Evolutionary conservation across 2,113 vertebrate genomes (phyloP).

Genomic region (Steatornis caripensis): DNA sequence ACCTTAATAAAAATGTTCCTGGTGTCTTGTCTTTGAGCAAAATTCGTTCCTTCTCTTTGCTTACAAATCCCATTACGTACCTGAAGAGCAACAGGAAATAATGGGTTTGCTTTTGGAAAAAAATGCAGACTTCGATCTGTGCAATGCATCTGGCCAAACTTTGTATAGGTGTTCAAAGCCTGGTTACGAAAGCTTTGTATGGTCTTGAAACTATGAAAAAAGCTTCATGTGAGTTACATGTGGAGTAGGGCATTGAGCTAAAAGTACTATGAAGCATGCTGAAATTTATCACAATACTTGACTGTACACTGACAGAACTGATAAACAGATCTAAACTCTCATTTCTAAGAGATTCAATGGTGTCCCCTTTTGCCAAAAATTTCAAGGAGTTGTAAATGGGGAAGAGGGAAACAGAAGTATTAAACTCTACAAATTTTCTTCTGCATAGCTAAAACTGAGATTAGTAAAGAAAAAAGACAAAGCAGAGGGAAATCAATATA

Average conservation of each 20-base stretch:
- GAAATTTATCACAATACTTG: background rate
- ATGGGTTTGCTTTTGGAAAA: background rate
- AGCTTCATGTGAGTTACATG: background rate
- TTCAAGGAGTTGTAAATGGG: background rate
- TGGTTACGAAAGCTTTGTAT: background rate
- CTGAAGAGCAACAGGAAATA: constrained; percentile 62
- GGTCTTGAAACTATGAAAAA: background rate
- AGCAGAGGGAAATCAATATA: background rate
- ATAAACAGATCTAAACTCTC: background rate
- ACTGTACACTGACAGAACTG: background rate
- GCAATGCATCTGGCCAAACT: background rate
- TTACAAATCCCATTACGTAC: constrained; percentile 96
- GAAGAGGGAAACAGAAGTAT: background rate
- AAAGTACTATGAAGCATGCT: background rate
- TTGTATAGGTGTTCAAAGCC: background rate
- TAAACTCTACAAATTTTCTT: background rate
- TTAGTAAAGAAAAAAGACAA: background rate
- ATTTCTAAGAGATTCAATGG: background rate
- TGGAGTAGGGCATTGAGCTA: background rate
- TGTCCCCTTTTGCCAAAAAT: background rate
- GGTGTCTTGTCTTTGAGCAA: constrained; percentile 89
- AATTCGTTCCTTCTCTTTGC: constrained; percentile 90
- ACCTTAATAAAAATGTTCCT: constrained; percentile 91
- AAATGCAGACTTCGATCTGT: background rate
- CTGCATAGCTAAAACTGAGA: background rate